Evolutionary conservation across 2,113 vertebrate species (phyloP), one percentile per base, ranked within the genome.

Genomic region (Argyrosomus japonicus): DNA sequence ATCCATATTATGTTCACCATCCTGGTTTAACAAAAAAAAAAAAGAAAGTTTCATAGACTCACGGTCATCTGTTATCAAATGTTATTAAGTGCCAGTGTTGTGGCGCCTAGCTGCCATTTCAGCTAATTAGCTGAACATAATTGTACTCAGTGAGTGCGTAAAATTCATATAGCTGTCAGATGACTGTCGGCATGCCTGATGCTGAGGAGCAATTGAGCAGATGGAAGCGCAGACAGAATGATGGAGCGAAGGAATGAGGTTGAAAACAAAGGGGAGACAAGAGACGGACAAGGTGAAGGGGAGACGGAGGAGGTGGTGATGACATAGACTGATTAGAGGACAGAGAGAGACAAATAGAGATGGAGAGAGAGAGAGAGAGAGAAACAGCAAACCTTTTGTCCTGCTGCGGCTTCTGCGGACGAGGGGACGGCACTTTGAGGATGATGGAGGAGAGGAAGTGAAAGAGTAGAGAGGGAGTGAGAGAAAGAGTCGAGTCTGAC

Each of bases 81-180:
- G 85, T 71, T 64, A 50, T 81, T 69, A 81, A 82, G 63, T 54
- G 68, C 51, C 75, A 5, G 51, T 4, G 57, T 61, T 2, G 48
- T 12, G 57, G 64, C 43, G 25, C 25, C n/a, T 54, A 12, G 74
- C 74, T 83, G 71, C 81, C 54, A 64, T 79, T 79, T 69, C n/a
- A 53, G 79, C 62, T 87, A 83, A 90, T 89, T 88, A 83, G 65
- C 56, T 21, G 23, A 68, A 48, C 82, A 23, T 88, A 81, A 91
- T 79, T 83, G 57, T 27, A 58, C 67, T 83, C 21, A 6, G 62
- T 3, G 43, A 82, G 72, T 65, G 75, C 57, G 68, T 88, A 79
- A 83, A 83, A 88, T 73, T 84, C 76, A 83, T 81, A 85, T 47
- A 78, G 83, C 85, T 83, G 85, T 88, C 82, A 75, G 62, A 77